These are phyloP conservation scores for Vidua chalybeata DNA, from an alignment of 2,113 vertebrate species.

Conservation along the genomic window DNA sequence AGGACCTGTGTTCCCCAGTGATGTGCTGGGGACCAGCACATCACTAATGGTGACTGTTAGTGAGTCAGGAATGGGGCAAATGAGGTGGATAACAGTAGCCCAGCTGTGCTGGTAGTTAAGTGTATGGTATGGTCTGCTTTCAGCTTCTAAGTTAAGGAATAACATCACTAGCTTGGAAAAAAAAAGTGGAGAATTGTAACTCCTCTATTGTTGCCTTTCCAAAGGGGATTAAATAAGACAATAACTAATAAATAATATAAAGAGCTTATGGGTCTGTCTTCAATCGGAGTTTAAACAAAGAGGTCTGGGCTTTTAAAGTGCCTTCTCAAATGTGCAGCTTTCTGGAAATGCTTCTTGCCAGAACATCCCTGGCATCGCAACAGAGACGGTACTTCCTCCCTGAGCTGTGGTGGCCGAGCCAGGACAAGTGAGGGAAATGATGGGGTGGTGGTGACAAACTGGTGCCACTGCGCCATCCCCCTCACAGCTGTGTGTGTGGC, in stretches of 20 bases:
- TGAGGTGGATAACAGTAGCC: background rate
- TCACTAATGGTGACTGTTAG: background rate
- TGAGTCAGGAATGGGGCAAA: background rate
- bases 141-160: background rate
- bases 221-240: slow-evolving; percentile 53
- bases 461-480: fast-evolving
- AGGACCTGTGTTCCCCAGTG: background rate
- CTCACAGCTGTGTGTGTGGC: background rate
- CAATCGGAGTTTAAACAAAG: slow-evolving; percentile 40
- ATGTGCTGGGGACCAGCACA: background rate
- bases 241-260: slow-evolving; percentile 52
- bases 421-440: background rate
- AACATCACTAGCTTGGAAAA: background rate
- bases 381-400: background rate
- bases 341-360: slow-evolving; percentile 5
- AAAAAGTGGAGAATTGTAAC: background rate
- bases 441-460: background rate
- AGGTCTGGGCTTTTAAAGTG: slow-evolving; percentile 33
- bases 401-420: fast-evolving
- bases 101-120: background rate
- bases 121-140: background rate
- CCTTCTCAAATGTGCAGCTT: background rate
- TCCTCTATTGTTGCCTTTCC: slow-evolving; percentile 50
- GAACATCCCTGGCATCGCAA: background rate
- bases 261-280: slow-evolving; percentile 36